These are phyloP conservation scores for Ammodytes marinus DNA, from an alignment of 2,113 vertebrate genomes.

Conservation along the genomic window DNA sequence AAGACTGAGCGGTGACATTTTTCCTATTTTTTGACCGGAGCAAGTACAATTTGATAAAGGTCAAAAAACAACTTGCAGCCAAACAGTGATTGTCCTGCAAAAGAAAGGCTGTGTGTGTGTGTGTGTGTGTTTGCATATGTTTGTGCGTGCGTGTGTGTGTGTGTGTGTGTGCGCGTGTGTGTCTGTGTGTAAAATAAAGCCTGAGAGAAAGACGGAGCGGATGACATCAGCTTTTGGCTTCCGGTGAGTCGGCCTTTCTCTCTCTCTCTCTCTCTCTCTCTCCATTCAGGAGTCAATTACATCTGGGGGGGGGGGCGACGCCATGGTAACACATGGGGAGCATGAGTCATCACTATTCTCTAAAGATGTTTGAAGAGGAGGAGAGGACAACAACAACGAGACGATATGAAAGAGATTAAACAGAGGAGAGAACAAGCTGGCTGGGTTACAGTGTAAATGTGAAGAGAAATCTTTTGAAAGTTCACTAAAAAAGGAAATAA, in stretches of 20 bases:
- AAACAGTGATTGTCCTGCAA: not conserved
- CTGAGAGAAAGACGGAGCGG: slow-evolving; percentile 34
- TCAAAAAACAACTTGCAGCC: slow-evolving; percentile 15
- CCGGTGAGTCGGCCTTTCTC: slow-evolving; percentile 48
- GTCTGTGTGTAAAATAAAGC: slow-evolving; percentile 36
- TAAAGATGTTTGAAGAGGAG: slow-evolving; percentile 36
- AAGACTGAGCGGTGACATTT: not conserved
- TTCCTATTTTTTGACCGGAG: not conserved
- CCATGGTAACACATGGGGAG: slow-evolving; percentile 77
- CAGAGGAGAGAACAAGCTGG: not conserved
- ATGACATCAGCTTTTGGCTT: slow-evolving; percentile 78
- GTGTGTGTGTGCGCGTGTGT: slow-evolving; percentile 13
- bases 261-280: not conserved
- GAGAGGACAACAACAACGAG: not conserved
- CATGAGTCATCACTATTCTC: slow-evolving; percentile 80
- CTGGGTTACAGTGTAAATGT: no score
- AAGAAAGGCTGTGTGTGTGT: not conserved
- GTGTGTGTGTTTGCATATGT: no score
- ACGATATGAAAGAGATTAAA: not conserved
- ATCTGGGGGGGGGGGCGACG: slow-evolving; percentile 67
- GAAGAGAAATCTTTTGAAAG: no score
- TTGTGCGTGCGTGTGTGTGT: not conserved
- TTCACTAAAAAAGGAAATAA: not conserved
- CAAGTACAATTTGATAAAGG: slow-evolving; percentile 9
- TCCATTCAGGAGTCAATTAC: slow-evolving; percentile 69